These are phyloP conservation scores for Drosophila pegasa DNA, from an alignment of 2,888 invertebrate species.

Conservation along the genomic window DNA sequence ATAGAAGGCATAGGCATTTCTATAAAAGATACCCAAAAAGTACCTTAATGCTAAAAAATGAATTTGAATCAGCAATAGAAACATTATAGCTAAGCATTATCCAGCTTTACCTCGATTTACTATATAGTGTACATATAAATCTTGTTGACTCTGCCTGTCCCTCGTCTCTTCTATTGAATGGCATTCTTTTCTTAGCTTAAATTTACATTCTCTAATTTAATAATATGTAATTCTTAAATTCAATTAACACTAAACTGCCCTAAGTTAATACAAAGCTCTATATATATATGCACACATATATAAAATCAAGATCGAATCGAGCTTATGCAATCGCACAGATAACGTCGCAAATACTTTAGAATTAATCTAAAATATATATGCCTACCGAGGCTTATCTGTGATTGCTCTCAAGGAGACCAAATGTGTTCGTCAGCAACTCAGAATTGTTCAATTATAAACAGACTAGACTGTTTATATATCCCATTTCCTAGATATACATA, in stretches of 20 bases:
- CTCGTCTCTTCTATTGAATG: neutral
- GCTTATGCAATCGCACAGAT: conserved; percentile 16
- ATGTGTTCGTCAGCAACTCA: neutral
- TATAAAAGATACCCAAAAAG: too few species aligned
- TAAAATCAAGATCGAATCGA: conserved; percentile 12
- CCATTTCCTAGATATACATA: conserved; percentile 2
- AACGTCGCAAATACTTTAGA: conserved; percentile 9
- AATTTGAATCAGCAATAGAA: too few species aligned
- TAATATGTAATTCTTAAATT: neutral
- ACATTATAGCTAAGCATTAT: too few species aligned
- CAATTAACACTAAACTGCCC: conserved; percentile 3
- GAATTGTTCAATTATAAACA: neutral
- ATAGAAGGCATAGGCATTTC: too few species aligned
- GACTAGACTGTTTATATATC: conserved; percentile 4
- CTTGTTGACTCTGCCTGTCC: neutral
- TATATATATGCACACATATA: neutral
- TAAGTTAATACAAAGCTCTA: conserved; percentile 1
- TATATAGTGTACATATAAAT: neutral
- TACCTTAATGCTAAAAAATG: too few species aligned
- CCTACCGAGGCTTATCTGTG: conserved; percentile 3
- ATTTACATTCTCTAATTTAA: neutral
- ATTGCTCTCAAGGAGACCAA: conserved; percentile 7
- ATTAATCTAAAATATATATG: conserved; percentile 12
- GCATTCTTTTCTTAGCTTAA: neutral
- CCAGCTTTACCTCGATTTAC: too few species aligned